phyloP scores from a whole-genome alignment of 92 coral and sea anemone genomes.

The Zoanthus sansibaricus region DNA sequence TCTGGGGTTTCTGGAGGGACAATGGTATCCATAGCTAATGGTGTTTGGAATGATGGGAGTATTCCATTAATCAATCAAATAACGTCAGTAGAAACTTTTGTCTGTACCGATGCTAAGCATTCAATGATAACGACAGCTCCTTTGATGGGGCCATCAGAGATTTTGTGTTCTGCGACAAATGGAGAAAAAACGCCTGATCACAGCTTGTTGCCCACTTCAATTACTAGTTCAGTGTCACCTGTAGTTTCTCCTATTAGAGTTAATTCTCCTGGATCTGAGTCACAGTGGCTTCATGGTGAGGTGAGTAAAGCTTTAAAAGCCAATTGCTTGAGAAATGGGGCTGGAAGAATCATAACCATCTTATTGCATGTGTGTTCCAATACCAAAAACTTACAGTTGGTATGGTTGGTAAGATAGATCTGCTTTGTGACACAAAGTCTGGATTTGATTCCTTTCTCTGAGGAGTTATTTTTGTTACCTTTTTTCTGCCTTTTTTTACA shows the following conservation, averaged over 20 bases:
- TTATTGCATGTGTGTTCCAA: no score
- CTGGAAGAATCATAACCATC: neutral
- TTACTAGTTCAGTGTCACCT: slow-evolving; percentile 53
- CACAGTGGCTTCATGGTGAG: slow-evolving; percentile 82
- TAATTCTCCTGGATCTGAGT: slow-evolving; percentile 51
- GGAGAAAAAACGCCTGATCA: slow-evolving; percentile 25
- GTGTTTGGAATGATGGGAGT: slow-evolving; percentile 45
- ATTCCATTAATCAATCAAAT: slow-evolving; percentile 11
- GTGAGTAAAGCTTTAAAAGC: neutral
- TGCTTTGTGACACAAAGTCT: no score
- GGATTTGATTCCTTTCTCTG: no score
- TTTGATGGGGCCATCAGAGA: slow-evolving; percentile 16
- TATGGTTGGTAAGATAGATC: no score
- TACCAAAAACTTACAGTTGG: no score
- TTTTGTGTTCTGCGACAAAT: slow-evolving; percentile 28
- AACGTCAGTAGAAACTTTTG: slow-evolving; percentile 23
- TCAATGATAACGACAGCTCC: slow-evolving; percentile 17
- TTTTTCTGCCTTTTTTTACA: no score
- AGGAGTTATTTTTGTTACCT: no score
- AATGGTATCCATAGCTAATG: slow-evolving; percentile 56
- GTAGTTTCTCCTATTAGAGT: slow-evolving; percentile 56
- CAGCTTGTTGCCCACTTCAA: slow-evolving; percentile 21
- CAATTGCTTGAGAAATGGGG: neutral
- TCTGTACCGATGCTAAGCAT: neutral
- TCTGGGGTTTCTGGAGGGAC: slow-evolving; percentile 74